These are phyloP conservation scores for Trematomus bernacchii DNA, from an alignment of 2,797 vertebrate genomes.

Conservation along the genomic window DNA sequence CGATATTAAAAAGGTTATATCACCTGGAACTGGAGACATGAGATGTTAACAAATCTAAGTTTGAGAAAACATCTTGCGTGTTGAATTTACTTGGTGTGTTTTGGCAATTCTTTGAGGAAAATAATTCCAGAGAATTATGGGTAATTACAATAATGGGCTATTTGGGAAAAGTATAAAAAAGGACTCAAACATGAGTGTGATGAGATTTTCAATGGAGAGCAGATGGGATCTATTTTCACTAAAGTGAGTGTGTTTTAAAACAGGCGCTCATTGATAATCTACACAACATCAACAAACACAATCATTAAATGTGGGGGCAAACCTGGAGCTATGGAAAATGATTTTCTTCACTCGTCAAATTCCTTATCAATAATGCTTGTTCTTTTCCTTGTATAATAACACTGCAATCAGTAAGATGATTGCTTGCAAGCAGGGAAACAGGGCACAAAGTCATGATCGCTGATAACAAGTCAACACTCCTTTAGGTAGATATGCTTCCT, in stretches of 20 bases:
- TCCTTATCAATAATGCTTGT: constrained; percentile 40
- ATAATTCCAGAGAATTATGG: constrained; percentile 56
- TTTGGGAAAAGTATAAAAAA: constrained; percentile 44
- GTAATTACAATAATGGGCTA: constrained; percentile 43
- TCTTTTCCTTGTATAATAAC: constrained; percentile 72
- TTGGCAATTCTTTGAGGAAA: constrained; percentile 72
- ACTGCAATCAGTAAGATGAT: constrained; percentile 69
- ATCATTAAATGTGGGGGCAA: constrained; percentile 56
- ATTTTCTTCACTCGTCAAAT: constrained; percentile 45
- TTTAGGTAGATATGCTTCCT: constrained; percentile 13
- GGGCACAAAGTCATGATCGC: constrained; percentile 4
- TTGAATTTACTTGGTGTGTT: constrained; percentile 57
- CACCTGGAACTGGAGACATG: constrained; percentile 56
- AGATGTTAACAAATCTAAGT: constrained; percentile 38
- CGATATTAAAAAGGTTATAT: constrained; percentile 36
- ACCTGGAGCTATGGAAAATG: constrained; percentile 61
- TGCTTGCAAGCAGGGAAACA: constrained; percentile 34
- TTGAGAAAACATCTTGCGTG: constrained; percentile 31
- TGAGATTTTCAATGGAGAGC: constrained; percentile 30
- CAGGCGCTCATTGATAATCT: constrained; percentile 61
- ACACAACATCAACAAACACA: constrained; percentile 68
- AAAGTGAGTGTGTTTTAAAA: constrained; percentile 59
- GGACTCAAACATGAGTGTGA: constrained; percentile 12
- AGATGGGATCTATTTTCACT: constrained; percentile 33
- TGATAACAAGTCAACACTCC: constrained; percentile 21